phyloP scores from a whole-genome alignment of 2,797 vertebrate species.

The Lutjanus argentimaculatus region DNA sequence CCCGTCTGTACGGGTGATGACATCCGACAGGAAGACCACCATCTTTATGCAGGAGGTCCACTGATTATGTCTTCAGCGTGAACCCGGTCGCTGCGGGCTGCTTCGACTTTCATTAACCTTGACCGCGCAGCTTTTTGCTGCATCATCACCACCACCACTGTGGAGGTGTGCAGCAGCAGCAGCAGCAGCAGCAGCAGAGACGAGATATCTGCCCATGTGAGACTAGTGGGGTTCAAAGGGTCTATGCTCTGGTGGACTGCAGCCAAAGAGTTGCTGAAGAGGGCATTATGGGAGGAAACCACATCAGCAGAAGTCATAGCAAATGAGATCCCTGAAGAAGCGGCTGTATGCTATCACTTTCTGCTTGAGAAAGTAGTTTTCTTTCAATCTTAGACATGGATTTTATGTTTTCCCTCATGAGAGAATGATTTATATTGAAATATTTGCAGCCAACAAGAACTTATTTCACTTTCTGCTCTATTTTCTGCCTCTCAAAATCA shows the following conservation, averaged over 20 bases:
- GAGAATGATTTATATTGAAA: slow-evolving; percentile 2
- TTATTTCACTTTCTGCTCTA: slow-evolving; percentile 2
- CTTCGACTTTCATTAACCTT: slow-evolving; percentile 77
- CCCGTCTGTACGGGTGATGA: slow-evolving; percentile 1
- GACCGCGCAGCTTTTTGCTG: slow-evolving; percentile 53
- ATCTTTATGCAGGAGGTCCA: slow-evolving; percentile 30
- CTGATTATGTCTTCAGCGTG: slow-evolving; percentile 32
- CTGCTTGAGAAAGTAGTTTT: slow-evolving; percentile 4
- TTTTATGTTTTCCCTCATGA: not conserved
- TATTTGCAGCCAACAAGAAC: not conserved
- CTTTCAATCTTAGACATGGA: slow-evolving; percentile 6
- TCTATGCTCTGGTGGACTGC: slow-evolving; percentile 62
- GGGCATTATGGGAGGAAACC: slow-evolving; percentile 49
- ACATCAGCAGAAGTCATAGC: slow-evolving; percentile 66
- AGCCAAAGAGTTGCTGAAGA: slow-evolving; percentile 68
- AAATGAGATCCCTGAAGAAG: slow-evolving; percentile 66
- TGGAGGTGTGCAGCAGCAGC: slow-evolving; percentile 35
- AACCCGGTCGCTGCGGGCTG: slow-evolving; percentile 28
- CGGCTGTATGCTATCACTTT: not conserved
- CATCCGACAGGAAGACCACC: slow-evolving; percentile 35
- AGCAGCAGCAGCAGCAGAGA: slow-evolving; percentile 33
- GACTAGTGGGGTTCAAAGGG: slow-evolving; percentile 61
- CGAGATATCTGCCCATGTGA: slow-evolving; percentile 38
- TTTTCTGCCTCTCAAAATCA: slow-evolving; percentile 21
- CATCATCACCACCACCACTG: slow-evolving; percentile 48